phyloP scores from a whole-genome alignment of 2,888 invertebrate genomes.

The Stramonita haemastoma region DNA sequence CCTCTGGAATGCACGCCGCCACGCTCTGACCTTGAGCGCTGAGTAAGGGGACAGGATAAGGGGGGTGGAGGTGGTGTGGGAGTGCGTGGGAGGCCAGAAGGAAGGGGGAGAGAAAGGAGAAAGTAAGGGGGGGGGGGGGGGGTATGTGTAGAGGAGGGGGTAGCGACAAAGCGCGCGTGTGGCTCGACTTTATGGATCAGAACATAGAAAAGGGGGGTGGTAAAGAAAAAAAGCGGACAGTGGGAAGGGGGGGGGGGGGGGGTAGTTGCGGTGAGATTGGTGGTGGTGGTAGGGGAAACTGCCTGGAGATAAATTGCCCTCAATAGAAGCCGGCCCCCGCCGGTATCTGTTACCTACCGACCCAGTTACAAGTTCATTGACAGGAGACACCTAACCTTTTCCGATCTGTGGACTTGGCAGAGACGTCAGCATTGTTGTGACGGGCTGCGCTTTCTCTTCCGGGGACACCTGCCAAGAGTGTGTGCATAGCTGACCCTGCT shows the following conservation, averaged over 20 bases:
- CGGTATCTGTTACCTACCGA: constrained; percentile 36
- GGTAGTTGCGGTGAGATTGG: neutral
- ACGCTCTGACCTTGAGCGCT: constrained; percentile 30
- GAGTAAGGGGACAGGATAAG: constrained; percentile 5
- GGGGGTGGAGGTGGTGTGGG: neutral
- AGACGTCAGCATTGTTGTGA: constrained; percentile 18
- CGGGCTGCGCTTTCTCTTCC: constrained; percentile 28
- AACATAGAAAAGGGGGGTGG: neutral
- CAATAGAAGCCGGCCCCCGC: constrained; percentile 20
- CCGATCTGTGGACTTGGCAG: constrained; percentile 16
- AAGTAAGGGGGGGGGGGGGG: neutral
- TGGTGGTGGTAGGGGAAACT: neutral
- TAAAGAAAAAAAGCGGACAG: neutral
- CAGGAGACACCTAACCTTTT: constrained; percentile 27
- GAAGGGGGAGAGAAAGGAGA: neutral
- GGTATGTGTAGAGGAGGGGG: neutral
- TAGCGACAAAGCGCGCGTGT: constrained; percentile 22
- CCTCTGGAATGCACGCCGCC: constrained; percentile 38
- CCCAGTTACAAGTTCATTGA: constrained; percentile 27
- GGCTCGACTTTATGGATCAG: constrained; percentile 34
- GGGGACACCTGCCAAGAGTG: constrained; percentile 15
- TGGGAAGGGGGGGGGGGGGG: neutral
- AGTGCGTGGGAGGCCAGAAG: neutral
- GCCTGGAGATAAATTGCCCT: constrained; percentile 36
- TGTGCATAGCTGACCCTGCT: constrained; percentile 22